These are phyloP conservation scores for Plecturocebus donacophilus DNA, from an alignment of 2,113 vertebrate genomes.

Conservation along the genomic window DNA sequence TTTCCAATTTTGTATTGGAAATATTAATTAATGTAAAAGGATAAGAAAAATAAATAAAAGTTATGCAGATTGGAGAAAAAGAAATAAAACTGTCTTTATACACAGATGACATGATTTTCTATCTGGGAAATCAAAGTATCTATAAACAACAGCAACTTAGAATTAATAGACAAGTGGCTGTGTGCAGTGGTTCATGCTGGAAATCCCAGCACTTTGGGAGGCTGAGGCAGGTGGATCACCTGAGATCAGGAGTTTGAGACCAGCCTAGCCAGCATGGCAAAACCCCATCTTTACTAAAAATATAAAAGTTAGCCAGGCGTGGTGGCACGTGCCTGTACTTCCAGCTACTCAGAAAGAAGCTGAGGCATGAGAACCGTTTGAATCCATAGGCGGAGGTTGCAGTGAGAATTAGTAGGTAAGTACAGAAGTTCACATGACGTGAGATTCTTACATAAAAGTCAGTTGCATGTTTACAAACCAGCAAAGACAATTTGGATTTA, in stretches of 20 bases:
- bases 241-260: neutral
- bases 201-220: neutral
- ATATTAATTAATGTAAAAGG: neutral
- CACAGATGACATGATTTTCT: neutral
- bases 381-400: neutral
- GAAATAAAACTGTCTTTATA: neutral
- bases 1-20: neutral
- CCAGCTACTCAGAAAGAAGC: neutral
- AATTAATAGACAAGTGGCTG: no score
- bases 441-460: neutral
- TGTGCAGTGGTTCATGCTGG: neutral
- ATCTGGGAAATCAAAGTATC: neutral
- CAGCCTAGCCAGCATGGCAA: neutral
- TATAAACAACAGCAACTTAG: neutral
- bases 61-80: neutral
- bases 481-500: neutral
- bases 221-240: neutral
- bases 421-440: neutral
- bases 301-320: neutral
- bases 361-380: neutral
- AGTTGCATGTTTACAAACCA: neutral
- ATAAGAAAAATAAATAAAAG: neutral
- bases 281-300: neutral
- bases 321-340: accelerated
- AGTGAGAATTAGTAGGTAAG: neutral